Conservation (phyloP, 1,140 invertebrate species). For the Drosophila navojoa region DNA sequence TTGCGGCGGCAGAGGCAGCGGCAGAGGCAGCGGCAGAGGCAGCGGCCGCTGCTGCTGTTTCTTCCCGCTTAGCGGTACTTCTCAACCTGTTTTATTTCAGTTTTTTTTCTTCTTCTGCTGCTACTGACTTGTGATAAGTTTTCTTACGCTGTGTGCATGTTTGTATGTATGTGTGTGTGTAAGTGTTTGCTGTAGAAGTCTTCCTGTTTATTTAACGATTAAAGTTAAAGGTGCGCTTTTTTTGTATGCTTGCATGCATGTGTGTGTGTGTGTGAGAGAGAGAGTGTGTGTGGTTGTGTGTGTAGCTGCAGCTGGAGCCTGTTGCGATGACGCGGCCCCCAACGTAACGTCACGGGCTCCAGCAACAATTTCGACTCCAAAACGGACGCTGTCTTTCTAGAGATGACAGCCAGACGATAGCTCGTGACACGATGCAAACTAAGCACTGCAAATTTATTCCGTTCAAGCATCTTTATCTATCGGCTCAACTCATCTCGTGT, state of each 20-base stretch:
- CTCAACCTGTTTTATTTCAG: conserved; percentile 80
- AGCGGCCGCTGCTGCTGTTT: conserved; percentile 34
- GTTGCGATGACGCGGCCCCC: conserved; percentile 40
- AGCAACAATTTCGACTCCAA: conserved; percentile 22
- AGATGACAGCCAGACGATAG: neutral
- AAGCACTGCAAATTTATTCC: too few relatives aligned
- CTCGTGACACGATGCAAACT: conserved; percentile 9
- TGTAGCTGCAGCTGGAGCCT: conserved; percentile 39
- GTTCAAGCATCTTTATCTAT: too few relatives aligned
- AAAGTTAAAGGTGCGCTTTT: conserved; percentile 62
- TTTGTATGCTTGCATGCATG: conserved; percentile 8
- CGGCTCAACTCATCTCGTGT: conserved; percentile 11
- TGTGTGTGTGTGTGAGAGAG: conserved; percentile 3
- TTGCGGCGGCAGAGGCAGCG: conserved; percentile 29
- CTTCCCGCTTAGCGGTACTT: conserved; percentile 82
- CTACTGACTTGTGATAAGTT: conserved; percentile 54
- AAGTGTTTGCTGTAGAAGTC: conserved; percentile 78
- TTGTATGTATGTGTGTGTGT: conserved; percentile 26
- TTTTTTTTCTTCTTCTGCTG: conserved; percentile 24
- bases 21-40: conserved; percentile 30
- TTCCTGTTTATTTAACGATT: conserved; percentile 80
- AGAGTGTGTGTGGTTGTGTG: conserved; percentile 9
- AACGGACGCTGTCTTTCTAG: neutral
- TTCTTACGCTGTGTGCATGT: conserved; percentile 3
- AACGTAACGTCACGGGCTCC: conserved; percentile 34